These are phyloP conservation scores for Cherax destructor DNA, from an alignment of 1,140 invertebrate genomes.

Conservation along the genomic window DNA sequence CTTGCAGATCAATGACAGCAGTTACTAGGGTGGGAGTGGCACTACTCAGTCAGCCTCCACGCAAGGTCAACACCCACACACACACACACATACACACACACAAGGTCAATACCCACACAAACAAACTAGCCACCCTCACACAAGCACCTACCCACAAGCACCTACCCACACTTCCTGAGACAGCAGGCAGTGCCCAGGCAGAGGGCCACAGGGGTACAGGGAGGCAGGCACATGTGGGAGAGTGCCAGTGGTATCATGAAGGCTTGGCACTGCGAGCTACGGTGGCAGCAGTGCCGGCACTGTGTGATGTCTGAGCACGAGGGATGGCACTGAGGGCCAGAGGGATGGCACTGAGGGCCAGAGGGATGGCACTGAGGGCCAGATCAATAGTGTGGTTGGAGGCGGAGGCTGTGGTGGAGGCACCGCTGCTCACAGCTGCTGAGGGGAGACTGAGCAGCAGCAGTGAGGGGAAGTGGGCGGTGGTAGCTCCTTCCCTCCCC, in stretches of 20 bases:
- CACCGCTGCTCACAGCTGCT: not conserved
- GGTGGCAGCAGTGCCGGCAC: not conserved
- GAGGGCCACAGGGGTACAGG: not conserved
- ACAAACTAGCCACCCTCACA: not conserved
- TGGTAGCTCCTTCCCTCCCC: not conserved
- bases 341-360: not conserved
- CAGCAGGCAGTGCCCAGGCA: too few species aligned
- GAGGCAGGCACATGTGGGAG: not conserved
- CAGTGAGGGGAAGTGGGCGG: not conserved
- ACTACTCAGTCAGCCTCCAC: not conserved
- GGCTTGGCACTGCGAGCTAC: not conserved
- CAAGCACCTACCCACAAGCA: not conserved
- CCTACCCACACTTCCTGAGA: too few species aligned
- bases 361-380: not conserved
- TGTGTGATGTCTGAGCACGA: not conserved
- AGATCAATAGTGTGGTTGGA: not conserved
- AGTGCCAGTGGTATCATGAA: not conserved
- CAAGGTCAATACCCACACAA: not conserved
- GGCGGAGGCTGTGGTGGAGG: not conserved
- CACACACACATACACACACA: not conserved
- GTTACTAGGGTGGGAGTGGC: not conserved
- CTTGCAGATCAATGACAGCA: not conserved
- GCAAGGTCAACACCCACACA: conserved; percentile 1
- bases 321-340: not conserved
- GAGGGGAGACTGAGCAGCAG: conserved; percentile 10